Percentiles rank a stretch among this genome's conserved stretches.
Evolutionary conservation across 2,888 invertebrate genomes (phyloP).

Genomic region (Helicoverpa assulta): DNA sequence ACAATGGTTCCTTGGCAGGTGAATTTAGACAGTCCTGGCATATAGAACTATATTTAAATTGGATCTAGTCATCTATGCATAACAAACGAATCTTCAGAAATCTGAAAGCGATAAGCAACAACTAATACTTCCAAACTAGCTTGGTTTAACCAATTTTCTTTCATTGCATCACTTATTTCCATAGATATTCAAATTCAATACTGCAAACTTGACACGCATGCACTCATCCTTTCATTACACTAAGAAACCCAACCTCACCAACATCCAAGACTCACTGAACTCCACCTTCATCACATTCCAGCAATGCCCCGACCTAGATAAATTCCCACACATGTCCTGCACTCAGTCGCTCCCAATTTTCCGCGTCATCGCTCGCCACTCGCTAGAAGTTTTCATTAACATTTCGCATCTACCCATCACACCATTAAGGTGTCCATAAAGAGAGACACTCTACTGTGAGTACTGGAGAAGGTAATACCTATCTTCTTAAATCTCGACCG

Average conservation of each 20-base stretch:
- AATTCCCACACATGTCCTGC: slow-evolving; percentile 27
- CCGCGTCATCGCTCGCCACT: slow-evolving; percentile 63
- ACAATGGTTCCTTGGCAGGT: too few species aligned
- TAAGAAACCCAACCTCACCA: not conserved
- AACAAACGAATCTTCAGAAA: too few species aligned
- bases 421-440: slow-evolving; percentile 74
- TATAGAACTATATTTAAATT: too few species aligned
- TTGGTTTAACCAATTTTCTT: too few species aligned
- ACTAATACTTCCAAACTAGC: too few species aligned
- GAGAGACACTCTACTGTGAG: slow-evolving; percentile 68
- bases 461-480: slow-evolving; percentile 73
- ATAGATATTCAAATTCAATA: too few species aligned
- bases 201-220: too few species aligned
- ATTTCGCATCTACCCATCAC: slow-evolving; percentile 70
- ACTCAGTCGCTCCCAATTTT: slow-evolving; percentile 58
- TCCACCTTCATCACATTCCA: not conserved
- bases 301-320: slow-evolving; percentile 43
- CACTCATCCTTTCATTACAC: not conserved
- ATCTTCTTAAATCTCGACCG: slow-evolving; percentile 82
- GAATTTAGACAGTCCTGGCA: too few species aligned
- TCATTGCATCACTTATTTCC: too few species aligned
- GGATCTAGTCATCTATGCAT: too few species aligned
- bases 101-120: too few species aligned
- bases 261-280: not conserved
- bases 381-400: slow-evolving; percentile 75